phyloP scores from a whole-genome alignment of 2,113 vertebrate species.

The Odocoileus hemionus region DNA sequence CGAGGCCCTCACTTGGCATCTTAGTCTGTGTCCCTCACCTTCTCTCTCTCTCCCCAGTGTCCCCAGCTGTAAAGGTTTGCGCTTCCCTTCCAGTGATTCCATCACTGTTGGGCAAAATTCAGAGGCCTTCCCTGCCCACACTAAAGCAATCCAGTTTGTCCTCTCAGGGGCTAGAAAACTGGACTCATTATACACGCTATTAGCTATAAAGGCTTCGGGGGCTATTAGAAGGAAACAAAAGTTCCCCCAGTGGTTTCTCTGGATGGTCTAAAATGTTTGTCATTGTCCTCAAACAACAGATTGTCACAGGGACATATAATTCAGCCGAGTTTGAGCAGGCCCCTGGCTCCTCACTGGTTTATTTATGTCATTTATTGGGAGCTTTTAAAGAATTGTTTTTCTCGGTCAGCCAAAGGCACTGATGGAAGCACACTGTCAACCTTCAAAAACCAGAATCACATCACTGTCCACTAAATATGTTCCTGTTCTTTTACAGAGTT shows the following conservation, averaged over 20 bases:
- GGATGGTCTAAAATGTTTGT: conserved; percentile 66
- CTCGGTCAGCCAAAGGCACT: not conserved
- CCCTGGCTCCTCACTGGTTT: not conserved
- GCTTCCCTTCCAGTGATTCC: not conserved
- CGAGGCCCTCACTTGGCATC: not conserved
- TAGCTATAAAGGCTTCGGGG: conserved; percentile 55
- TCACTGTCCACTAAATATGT: conserved; percentile 51
- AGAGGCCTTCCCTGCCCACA: not conserved
- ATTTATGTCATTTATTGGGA: conserved; percentile 63
- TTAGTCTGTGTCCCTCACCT: not conserved
- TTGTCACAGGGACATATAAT: conserved; percentile 47
- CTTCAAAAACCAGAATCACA: conserved; percentile 61
- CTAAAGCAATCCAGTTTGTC: not conserved
- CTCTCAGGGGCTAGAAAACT: conserved; percentile 16
- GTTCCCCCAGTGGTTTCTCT: conserved; percentile 17
- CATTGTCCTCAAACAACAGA: conserved; percentile 32
- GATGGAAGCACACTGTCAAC: conserved; percentile 45
- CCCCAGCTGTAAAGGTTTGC: not conserved
- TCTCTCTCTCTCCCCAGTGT: not conserved
- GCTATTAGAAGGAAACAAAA: conserved; percentile 67
- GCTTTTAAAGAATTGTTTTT: conserved; percentile 66
- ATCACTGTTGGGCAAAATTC: not conserved
- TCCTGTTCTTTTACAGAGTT: conserved; percentile 59
- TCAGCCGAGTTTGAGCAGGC: conserved; percentile 49
- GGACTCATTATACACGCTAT: conserved; percentile 50